Conservation (phyloP, 2,888 invertebrate species). For the Meliscaeva auricollis region DNA sequence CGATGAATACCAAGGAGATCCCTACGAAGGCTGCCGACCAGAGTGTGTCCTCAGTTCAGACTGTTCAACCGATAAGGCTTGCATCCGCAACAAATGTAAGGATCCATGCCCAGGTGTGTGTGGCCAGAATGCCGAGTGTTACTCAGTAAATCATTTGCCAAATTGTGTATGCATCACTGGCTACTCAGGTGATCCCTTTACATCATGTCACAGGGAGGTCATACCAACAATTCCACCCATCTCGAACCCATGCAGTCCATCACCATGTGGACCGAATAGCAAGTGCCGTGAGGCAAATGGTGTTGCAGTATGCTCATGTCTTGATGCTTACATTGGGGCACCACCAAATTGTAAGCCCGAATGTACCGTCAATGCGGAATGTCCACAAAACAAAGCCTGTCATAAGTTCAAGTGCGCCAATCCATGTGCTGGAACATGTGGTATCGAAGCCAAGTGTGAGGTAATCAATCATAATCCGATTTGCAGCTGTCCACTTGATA, state of each 20-base stretch:
- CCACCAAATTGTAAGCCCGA: conserved; percentile 94
- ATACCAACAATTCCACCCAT: conserved; percentile 79
- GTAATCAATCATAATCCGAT: conserved; percentile 93
- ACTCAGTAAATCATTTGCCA: conserved; percentile 94
- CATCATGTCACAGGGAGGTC: conserved; percentile 83
- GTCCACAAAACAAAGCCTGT: conserved; percentile 91
- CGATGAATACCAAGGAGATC: conserved; percentile 92
- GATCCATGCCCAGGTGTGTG: conserved; percentile 95
- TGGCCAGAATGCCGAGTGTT: conserved; percentile 92
- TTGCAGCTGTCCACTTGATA: conserved; percentile 90
- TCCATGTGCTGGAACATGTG: conserved; percentile 93
- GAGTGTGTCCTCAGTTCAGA: conserved; percentile 95
- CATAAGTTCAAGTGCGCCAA: conserved; percentile 92
- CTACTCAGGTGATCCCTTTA: conserved; percentile 90
- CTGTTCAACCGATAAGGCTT: conserved; percentile 92
- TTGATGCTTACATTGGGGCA: conserved; percentile 89
- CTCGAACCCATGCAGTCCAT: conserved; percentile 88
- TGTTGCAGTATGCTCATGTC: conserved; percentile 91
- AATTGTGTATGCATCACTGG: conserved; percentile 91
- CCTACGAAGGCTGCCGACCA: conserved; percentile 93
- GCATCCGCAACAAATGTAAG: conserved; percentile 92
- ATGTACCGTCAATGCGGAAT: conserved; percentile 93
- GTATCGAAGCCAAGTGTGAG: conserved; percentile 90
- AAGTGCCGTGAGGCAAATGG: conserved; percentile 90
- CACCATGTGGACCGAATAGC: conserved; percentile 93